These are phyloP conservation scores for Genyomyrus donnyi DNA, from an alignment of 2,113 vertebrate species.

Conservation along the genomic window DNA sequence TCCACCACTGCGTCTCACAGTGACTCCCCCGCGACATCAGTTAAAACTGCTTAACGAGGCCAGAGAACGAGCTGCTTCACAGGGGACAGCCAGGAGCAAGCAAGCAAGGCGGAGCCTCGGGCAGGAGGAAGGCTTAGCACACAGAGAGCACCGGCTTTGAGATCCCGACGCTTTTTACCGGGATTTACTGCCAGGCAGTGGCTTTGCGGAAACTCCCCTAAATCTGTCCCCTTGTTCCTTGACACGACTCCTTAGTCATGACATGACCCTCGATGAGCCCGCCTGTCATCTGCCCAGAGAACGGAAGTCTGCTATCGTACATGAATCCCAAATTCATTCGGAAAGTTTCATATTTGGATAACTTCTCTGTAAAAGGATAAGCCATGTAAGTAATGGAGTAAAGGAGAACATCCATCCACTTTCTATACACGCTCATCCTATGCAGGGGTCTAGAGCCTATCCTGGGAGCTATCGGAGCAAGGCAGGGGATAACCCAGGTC, in stretches of 20 bases:
- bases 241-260: not conserved
- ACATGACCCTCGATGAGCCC: not conserved
- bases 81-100: not conserved
- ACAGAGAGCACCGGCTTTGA: not conserved
- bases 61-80: not conserved
- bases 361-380: conserved; percentile 12
- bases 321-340: conserved; percentile 20
- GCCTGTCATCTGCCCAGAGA: conserved; percentile 6
- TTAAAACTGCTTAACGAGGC: not conserved
- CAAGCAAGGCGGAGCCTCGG: not conserved
- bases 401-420: conserved; percentile 18
- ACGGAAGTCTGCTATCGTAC: not conserved
- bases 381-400: not conserved
- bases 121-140: not conserved
- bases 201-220: not conserved
- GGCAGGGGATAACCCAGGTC: not conserved
- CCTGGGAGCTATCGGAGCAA: not conserved
- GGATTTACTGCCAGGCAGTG: not conserved
- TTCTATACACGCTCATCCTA: not conserved
- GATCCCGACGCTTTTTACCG: not conserved
- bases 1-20: not conserved
- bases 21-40: not conserved
- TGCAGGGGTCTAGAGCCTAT: not conserved
- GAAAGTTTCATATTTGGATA: not conserved
- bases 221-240: not conserved